These are phyloP conservation scores for Microcebus ravelobensis DNA, from an alignment of 2,113 vertebrate species.

Conservation along the genomic window DNA sequence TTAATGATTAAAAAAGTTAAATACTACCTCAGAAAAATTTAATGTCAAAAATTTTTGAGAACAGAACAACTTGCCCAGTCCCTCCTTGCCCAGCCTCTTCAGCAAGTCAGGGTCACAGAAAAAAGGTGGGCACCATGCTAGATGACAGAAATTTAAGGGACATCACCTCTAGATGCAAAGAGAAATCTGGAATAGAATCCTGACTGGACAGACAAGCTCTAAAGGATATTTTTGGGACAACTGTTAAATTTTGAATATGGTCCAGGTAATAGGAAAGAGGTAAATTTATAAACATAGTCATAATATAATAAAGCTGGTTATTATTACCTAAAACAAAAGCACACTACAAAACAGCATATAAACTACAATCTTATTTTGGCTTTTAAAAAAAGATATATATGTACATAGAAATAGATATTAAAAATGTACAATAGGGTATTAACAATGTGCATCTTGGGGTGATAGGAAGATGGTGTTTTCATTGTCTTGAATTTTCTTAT, in stretches of 20 bases:
- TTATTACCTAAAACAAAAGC: not conserved
- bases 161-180: not conserved
- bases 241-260: not conserved
- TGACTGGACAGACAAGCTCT: not conserved
- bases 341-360: not conserved
- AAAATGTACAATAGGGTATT: not conserved
- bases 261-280: not conserved
- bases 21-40: not conserved
- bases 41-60: not conserved
- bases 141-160: not conserved
- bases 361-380: not conserved
- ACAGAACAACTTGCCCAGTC: not conserved
- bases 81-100: not conserved
- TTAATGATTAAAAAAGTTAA: conserved; percentile 11
- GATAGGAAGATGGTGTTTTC: not conserved
- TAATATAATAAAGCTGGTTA: not conserved
- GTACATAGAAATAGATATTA: not conserved
- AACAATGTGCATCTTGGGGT: not conserved
- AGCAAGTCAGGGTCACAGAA: not conserved
- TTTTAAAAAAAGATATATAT: not conserved
- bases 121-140: not conserved
- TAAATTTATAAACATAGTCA: not conserved
- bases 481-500: not conserved
- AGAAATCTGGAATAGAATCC: not conserved
- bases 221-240: not conserved